These are phyloP conservation scores for Perodicticus potto DNA, from an alignment of 2,797 vertebrate species.

Conservation along the genomic window DNA sequence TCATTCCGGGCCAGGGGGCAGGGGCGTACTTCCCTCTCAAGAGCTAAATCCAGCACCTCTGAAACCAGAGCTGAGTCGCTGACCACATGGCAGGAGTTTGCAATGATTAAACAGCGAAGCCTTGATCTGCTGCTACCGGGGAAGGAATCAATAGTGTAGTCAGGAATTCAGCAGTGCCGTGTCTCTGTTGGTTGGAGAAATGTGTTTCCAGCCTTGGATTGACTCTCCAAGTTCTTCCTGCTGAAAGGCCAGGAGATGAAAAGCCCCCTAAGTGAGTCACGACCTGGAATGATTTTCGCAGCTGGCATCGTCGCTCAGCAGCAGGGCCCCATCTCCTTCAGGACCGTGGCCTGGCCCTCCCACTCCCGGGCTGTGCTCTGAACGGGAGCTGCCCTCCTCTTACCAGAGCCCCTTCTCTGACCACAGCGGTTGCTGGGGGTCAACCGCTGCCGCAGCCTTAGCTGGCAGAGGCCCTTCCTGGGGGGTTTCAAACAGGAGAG, in stretches of 20 bases:
- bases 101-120: slow-evolving; percentile 9
- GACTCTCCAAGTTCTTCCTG: background rate
- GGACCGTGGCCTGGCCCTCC: background rate
- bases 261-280: rapidly evolving
- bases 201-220: background rate
- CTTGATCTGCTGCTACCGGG: background rate
- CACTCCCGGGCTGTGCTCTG: background rate
- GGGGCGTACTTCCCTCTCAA: background rate
- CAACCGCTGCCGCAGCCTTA: background rate
- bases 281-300: background rate
- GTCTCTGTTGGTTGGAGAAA: background rate
- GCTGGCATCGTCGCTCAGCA: background rate
- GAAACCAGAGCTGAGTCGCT: background rate
- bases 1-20: too few species aligned
- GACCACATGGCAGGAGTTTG: background rate
- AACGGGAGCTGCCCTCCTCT: background rate
- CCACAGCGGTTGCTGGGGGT: background rate
- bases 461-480: background rate
- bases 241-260: slow-evolving; percentile 47
- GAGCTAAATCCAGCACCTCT: background rate
- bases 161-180: background rate
- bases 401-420: background rate
- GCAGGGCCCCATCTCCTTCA: background rate
- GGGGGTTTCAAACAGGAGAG: background rate
- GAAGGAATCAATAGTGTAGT: background rate